Evolutionary conservation across 2,113 vertebrate genomes (phyloP).

Genomic region (Pyrgilauda ruficollis): DNA sequence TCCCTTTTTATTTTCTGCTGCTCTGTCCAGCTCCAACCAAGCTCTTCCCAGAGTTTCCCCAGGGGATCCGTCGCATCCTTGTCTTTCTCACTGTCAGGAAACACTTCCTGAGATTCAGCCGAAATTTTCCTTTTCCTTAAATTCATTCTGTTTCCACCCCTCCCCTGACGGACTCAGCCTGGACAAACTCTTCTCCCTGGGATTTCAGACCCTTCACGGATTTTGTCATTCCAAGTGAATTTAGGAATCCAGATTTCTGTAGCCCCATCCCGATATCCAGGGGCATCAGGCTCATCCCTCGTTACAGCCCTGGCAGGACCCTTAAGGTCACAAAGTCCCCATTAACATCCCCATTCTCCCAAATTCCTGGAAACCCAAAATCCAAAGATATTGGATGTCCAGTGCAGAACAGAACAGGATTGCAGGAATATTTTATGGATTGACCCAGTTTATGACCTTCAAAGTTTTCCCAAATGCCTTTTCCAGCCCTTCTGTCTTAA

Average conservation of each 20-base stretch:
- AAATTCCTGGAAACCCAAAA: background rate
- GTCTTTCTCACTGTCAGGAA: conserved; percentile 1
- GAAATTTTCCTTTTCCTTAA: conserved; percentile 43
- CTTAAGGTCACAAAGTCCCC: rapidly evolving
- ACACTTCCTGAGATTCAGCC: conserved; percentile 23
- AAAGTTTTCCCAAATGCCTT: background rate
- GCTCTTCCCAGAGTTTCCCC: background rate
- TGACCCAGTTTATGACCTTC: background rate
- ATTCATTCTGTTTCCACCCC: conserved; percentile 7
- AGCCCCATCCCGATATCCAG: rapidly evolving
- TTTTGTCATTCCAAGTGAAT: background rate
- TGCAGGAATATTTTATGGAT: background rate
- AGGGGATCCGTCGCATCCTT: background rate
- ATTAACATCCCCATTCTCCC: background rate
- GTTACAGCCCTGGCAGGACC: no score
- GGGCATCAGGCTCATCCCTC: background rate
- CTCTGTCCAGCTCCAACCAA: background rate
- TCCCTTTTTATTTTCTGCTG: conserved; percentile 7
- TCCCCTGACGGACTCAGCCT: background rate
- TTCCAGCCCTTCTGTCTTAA: background rate
- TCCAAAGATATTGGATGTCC: background rate
- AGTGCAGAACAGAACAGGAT: background rate
- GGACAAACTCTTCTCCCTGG: background rate
- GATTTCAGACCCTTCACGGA: background rate
- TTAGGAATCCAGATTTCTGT: background rate